Evolutionary conservation across 2,888 invertebrate species (phyloP).

Genomic region (Cerastoderma edule): DNA sequence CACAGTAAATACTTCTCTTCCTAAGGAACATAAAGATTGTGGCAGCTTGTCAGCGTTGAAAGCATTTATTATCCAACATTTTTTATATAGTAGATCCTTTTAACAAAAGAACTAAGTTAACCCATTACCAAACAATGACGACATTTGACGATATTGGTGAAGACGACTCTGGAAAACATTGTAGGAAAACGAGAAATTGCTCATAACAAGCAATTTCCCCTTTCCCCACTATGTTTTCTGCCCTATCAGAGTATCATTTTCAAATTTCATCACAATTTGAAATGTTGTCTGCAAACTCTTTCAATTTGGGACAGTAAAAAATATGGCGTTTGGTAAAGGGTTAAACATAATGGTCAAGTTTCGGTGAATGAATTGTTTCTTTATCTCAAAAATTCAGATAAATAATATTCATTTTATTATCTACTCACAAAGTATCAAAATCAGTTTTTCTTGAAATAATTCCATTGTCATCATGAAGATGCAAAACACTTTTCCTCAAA

Average conservation of each 20-base stretch:
- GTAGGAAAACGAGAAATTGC: background rate
- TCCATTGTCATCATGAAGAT: slow-evolving; percentile 4
- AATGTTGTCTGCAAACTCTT: background rate
- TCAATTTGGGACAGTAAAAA: background rate
- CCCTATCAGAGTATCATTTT: too few species aligned
- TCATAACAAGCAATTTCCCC: background rate
- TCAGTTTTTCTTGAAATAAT: slow-evolving; percentile 7
- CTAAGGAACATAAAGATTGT: background rate
- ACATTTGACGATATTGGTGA: background rate
- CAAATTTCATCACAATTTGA: too few species aligned
- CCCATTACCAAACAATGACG: background rate
- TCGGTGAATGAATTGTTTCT: background rate
- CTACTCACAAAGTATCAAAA: too few species aligned
- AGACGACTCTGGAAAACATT: background rate
- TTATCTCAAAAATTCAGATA: slow-evolving; percentile 40
- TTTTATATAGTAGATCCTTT: background rate
- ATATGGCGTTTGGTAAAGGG: background rate
- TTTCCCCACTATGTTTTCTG: background rate
- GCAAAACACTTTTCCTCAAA: background rate
- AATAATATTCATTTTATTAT: too few species aligned
- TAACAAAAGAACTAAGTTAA: slow-evolving; percentile 37
- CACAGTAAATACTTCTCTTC: too few species aligned
- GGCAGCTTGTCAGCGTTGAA: background rate
- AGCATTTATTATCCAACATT: background rate
- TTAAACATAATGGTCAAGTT: background rate